These are phyloP conservation scores for Torymus auratus DNA, from an alignment of 2,888 invertebrate genomes.

Conservation along the genomic window DNA sequence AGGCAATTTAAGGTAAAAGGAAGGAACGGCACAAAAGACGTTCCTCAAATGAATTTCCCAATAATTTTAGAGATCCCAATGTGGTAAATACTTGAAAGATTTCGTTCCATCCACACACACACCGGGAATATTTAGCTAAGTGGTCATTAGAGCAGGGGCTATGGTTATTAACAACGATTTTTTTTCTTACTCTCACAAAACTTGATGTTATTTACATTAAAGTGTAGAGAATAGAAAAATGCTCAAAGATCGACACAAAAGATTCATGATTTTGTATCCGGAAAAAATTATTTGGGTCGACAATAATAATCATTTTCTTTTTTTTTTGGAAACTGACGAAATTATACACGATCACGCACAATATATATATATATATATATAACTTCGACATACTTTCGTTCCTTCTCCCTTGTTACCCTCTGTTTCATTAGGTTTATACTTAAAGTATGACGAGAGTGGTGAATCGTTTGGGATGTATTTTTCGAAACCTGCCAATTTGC, in stretches of 20 bases:
- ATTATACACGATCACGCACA: constrained; percentile 31
- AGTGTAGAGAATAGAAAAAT: too few species aligned
- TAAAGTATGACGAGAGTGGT: constrained; percentile 7
- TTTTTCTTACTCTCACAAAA: too few species aligned
- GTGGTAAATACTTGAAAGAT: too few species aligned
- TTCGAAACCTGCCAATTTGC: constrained; percentile 55
- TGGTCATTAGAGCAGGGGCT: too few species aligned
- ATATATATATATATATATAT: constrained; percentile 8
- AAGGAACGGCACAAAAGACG: too few species aligned
- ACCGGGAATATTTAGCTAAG: too few species aligned
- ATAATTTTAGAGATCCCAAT: too few species aligned
- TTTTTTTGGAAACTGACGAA: constrained; percentile 21
- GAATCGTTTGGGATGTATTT: constrained; percentile 55
- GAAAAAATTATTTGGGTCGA: constrained; percentile 17
- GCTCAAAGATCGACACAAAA: background rate
- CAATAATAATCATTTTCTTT: constrained; percentile 27
- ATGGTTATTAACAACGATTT: too few species aligned
- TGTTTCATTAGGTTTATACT: constrained; percentile 28
- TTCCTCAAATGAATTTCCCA: too few species aligned
- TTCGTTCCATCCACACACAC: too few species aligned
- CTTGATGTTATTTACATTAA: too few species aligned
- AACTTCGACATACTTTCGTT: background rate
- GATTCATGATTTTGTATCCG: background rate
- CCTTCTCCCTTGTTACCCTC: background rate
- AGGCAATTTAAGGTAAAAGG: too few species aligned